Conservation (phyloP, 2,888 invertebrate species). For the Microctonus brassicae region DNA sequence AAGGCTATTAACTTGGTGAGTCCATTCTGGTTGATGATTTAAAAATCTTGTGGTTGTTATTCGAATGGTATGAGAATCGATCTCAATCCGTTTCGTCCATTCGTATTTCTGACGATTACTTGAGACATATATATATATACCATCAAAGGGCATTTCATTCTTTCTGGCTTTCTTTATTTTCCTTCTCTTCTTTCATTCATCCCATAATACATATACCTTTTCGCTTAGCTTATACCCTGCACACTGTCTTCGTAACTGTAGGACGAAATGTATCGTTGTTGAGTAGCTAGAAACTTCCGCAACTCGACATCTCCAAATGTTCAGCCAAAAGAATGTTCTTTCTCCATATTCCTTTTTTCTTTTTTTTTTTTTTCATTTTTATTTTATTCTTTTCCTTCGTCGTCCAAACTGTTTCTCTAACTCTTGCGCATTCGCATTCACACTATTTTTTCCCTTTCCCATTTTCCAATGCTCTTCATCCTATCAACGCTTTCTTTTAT, state of each 20-base stretch:
- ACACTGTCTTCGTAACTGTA: conserved; percentile 17
- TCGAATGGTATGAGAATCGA: conserved; percentile 20
- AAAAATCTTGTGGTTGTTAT: conserved; percentile 19
- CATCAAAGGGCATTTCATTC: conserved; percentile 28
- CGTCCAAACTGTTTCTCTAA: conserved; percentile 9
- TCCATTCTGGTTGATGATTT: neutral
- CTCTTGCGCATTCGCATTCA: conserved; percentile 1
- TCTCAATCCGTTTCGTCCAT: conserved; percentile 24
- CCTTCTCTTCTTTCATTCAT: conserved; percentile 12
- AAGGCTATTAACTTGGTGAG: conserved; percentile 20
- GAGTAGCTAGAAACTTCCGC: conserved; percentile 32
- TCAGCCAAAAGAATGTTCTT: conserved; percentile 22
- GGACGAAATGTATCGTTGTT: conserved; percentile 30
- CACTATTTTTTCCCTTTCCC: neutral
- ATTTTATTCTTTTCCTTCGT: too few relatives aligned
- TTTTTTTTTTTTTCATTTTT: neutral
- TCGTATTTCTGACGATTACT: conserved; percentile 32
- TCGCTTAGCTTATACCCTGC: neutral
- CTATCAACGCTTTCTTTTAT: conserved; percentile 4
- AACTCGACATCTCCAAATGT: conserved; percentile 23
- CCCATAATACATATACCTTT: conserved; percentile 14
- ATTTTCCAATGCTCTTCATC: conserved; percentile 4
- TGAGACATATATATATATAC: conserved; percentile 28
- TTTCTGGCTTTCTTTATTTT: neutral
- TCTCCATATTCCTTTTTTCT: conserved; percentile 15